These are phyloP conservation scores for Tichodroma muraria DNA, from an alignment of 2,113 vertebrate species.

Conservation along the genomic window DNA sequence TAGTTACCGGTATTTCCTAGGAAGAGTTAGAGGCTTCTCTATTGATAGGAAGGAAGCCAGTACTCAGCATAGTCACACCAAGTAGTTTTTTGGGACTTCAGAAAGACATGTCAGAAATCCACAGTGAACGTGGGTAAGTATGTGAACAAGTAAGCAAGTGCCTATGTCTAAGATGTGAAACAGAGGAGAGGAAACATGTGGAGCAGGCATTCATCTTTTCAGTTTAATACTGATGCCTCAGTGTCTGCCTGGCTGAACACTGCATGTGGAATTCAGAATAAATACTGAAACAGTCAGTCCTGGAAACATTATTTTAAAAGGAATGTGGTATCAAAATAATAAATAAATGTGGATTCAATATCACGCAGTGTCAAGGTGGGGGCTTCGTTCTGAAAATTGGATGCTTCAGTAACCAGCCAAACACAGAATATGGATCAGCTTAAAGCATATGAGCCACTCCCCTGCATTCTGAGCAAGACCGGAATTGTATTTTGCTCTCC, in stretches of 20 bases:
- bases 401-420: neutral
- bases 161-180: neutral
- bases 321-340: neutral
- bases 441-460: neutral
- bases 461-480: neutral
- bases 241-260: neutral
- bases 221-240: neutral
- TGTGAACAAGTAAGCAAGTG: no score
- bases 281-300: neutral
- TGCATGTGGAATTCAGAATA: neutral
- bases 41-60: neutral
- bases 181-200: fast-evolving
- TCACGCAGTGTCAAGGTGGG: neutral
- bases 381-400: neutral
- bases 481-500: neutral
- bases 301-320: neutral
- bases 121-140: neutral
- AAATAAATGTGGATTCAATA: neutral
- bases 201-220: neutral
- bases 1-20: neutral
- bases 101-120: neutral
- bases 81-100: neutral
- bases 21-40: neutral
- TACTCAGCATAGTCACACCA: neutral
- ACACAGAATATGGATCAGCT: neutral